Evolutionary conservation across 2,888 invertebrate species (phyloP), one percentile per base, ranked within the genome.

Genomic region (Amiota communis): DNA sequence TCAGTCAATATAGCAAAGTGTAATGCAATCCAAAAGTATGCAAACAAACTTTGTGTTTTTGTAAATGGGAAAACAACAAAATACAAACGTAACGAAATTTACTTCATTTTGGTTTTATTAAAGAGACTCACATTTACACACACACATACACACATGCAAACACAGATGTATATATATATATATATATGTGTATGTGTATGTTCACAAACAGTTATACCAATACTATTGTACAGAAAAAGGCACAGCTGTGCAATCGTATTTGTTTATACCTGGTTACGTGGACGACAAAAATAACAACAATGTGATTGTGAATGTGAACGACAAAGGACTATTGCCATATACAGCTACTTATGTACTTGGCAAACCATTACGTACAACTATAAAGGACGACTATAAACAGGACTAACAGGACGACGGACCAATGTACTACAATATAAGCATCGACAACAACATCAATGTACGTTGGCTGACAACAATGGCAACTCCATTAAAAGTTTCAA

Each of bases 401-500:
- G 13, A 36, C n/a, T 17, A 23, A 12, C 13, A n/a, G 46, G 63
- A 13, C 36, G 15, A 63, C 11, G 8, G 59, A 11, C 11, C 17
- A 59, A 17, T 20, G 59, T 10, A 59, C 20, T n/a, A 20, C 20
- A 15, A 15, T 53, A 15, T 59, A 23, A 17, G 13, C 46, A 46
- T 46, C 57, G 15, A 70, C 57, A 57, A 57, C 57, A 69, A 69
- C 57, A 46, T 36, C 23, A 3, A 23, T 3, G 23, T 2, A 36
- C 36, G 8, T 36, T 36, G 36, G 36, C 36, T 57, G 51, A 63
- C 51, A 64, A 61, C 71, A 64, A 71, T 63, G 63, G 48, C 63
- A 71, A 71, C 71, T 64, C 71, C 71, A 71, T 71, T 71, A 71
- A 71, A 71, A 63, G 51, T 71, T 71, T 71, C 71, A 71, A 71